These are phyloP conservation scores for Scophthalmus maximus DNA, from an alignment of 2,113 vertebrate genomes.

Conservation along the genomic window DNA sequence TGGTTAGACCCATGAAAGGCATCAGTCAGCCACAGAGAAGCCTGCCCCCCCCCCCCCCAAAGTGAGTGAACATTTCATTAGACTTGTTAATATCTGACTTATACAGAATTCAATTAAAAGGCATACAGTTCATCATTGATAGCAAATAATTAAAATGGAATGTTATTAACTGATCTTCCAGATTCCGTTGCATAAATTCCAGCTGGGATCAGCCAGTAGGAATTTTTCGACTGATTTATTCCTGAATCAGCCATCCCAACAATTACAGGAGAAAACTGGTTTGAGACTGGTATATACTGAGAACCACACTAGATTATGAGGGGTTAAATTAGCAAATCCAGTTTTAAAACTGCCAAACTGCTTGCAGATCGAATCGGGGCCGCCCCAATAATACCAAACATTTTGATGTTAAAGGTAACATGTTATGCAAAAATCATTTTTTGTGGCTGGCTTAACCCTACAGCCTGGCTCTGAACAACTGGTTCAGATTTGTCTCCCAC, in stretches of 20 bases:
- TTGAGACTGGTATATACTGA: no score
- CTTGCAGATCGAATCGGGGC: no score
- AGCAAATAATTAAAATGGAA: conserved; percentile 14
- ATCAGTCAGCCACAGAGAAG: conserved; percentile 10
- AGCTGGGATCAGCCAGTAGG: not conserved
- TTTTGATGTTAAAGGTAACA: no score
- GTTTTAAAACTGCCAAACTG: no score
- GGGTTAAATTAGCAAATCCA: no score
- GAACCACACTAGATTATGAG: no score
- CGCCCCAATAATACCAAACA: no score
- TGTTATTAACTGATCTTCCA: conserved; percentile 14
- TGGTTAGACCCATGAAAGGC: conserved; percentile 24
- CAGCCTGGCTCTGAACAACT: no score
- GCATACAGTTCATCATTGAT: conserved; percentile 2
- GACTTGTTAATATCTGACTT: not conserved
- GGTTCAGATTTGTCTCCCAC: no score
- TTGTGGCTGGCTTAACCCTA: no score
- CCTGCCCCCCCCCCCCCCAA: not conserved
- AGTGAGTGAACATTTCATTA: not conserved
- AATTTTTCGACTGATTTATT: not conserved
- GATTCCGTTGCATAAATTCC: not conserved
- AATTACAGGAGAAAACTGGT: not conserved
- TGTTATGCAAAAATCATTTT: no score
- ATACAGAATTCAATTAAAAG: not conserved
- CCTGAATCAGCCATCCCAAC: not conserved